Percentiles rank a stretch among this genome's conserved stretches.
Evolutionary conservation across 1,140 invertebrate genomes (phyloP).

Genomic region (Drosophila nigrodunni): DNA sequence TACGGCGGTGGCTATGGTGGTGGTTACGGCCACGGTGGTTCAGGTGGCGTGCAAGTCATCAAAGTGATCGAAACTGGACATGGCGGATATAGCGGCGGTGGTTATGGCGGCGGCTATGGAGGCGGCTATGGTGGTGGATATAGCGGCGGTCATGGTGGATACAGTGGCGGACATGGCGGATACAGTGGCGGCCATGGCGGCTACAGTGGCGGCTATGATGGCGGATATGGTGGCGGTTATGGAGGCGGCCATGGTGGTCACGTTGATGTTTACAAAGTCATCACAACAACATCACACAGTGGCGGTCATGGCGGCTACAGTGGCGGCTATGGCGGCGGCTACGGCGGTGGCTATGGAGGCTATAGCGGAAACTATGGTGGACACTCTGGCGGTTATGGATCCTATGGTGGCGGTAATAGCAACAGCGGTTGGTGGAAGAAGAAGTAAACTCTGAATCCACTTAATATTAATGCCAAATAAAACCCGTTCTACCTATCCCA

Average conservation of each 20-base stretch:
- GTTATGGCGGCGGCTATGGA: slow-evolving; percentile 34
- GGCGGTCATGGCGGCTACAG: slow-evolving; percentile 17
- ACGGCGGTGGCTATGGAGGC: slow-evolving; percentile 35
- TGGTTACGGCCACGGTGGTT: slow-evolving; percentile 35
- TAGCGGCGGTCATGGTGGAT: slow-evolving; percentile 37
- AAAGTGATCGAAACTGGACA: slow-evolving; percentile 31
- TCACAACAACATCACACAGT: slow-evolving; percentile 34
- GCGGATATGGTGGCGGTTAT: slow-evolving; percentile 33
- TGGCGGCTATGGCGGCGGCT: slow-evolving; percentile 40
- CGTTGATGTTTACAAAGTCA: slow-evolving; percentile 52
- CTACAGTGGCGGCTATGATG: slow-evolving; percentile 47
- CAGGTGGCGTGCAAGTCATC: slow-evolving; percentile 16
- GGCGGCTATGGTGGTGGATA: slow-evolving; percentile 51
- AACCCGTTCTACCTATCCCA: slow-evolving; percentile 47
- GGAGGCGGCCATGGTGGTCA: slow-evolving; percentile 42
- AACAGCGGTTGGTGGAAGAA: slow-evolving; percentile 61
- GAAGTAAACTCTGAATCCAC: slow-evolving; percentile 38
- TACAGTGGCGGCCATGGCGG: slow-evolving; percentile 34
- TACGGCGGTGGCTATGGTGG: slow-evolving; percentile 44
- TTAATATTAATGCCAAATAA: slow-evolving; percentile 15
- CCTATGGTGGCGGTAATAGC: slow-evolving; percentile 37
- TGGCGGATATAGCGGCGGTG: slow-evolving; percentile 29
- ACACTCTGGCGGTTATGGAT: slow-evolving; percentile 65
- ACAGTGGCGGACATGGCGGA: slow-evolving; percentile 45
- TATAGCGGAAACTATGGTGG: slow-evolving; percentile 34